Base-by-base conservation (phyloP, 2,113 vertebrate genomes). In the Callopanchax toddi region DNA sequence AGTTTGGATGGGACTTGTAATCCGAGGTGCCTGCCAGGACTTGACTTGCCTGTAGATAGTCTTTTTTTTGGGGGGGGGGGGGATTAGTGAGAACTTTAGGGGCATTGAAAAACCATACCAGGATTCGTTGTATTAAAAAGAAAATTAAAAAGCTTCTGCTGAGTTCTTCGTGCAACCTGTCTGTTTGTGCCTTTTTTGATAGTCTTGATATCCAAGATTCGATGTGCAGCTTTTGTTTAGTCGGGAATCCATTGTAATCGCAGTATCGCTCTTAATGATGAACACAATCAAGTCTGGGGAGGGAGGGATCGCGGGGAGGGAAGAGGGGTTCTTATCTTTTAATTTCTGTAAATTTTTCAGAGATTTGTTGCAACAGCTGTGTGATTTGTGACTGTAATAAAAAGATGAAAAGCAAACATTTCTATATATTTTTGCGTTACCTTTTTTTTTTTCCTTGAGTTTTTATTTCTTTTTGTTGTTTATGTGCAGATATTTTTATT, bases 161-260 rank as follows among this genome's bases (percentile, higher is more conserved):
- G 74, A 87, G 66, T 82, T 93, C 86, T 84, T 75, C 84, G 91
- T 92, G 88, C 91, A 72, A 78, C 84, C 78, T 87, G 89, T 92
- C 88, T 91, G 88, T 90, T 87, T 89, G 92, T 93, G 91, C 92
- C 91, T 93, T 91, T 89, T 90, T 90, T 82, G 80, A 85, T 85
- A 76, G 88, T 91, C 89, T 91, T 86, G 74, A 90, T 87, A 86
- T 87, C 87, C 83, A 83, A 86, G 77, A 87, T 89, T 91, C 91
- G 85, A 86, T 78, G 91, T 87, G 90, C 91, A 89, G 91, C 90
- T 92, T 87, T 88, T 60, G 89, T 91, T 91, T 71, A 73, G 87
- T 90, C 77, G 62, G 87, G 82, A 81, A 79, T 90, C 85, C 64
- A 67, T 90, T 86, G 90, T 91, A 85, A 83, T 83, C 78, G 82